Conservation (phyloP, 2,797 vertebrate species). For the Sciurus carolinensis region DNA sequence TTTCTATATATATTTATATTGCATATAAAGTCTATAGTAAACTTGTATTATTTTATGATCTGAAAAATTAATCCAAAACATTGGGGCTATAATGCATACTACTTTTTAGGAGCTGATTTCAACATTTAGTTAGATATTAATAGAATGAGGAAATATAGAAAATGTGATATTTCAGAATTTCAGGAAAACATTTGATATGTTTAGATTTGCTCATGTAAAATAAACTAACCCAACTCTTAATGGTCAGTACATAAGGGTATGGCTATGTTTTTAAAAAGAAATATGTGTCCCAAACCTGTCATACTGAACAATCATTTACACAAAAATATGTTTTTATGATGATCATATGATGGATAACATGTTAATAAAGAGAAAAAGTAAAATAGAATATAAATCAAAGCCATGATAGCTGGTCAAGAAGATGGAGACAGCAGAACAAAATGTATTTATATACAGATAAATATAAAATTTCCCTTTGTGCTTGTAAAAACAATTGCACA, state of each 20-base stretch:
- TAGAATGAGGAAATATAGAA: background rate
- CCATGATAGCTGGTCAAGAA: background rate
- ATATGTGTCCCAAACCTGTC: background rate
- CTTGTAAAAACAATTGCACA: background rate
- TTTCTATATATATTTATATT: background rate
- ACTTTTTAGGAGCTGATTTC: background rate
- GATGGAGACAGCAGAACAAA: background rate
- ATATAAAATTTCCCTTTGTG: background rate
- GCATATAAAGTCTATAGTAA: background rate
- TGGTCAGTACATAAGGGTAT: too few relatives aligned
- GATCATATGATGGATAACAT: background rate
- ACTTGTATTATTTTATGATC: background rate
- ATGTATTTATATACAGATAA: background rate
- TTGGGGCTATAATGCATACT: background rate
- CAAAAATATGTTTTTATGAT: background rate
- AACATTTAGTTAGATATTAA: background rate
- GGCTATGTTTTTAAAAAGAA: background rate
- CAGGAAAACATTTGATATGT: background rate
- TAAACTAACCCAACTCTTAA: background rate
- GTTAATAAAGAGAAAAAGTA: background rate
- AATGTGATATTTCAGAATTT: background rate
- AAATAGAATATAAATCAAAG: constrained; percentile 18
- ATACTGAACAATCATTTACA: background rate
- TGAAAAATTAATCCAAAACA: constrained; percentile 18
- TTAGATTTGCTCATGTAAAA: background rate